A percentile compares a stretch with the other conserved stretches of the same genome.
Evolutionary conservation across 2,888 invertebrate species (phyloP).

Genomic region (Piscicola geometra): DNA sequence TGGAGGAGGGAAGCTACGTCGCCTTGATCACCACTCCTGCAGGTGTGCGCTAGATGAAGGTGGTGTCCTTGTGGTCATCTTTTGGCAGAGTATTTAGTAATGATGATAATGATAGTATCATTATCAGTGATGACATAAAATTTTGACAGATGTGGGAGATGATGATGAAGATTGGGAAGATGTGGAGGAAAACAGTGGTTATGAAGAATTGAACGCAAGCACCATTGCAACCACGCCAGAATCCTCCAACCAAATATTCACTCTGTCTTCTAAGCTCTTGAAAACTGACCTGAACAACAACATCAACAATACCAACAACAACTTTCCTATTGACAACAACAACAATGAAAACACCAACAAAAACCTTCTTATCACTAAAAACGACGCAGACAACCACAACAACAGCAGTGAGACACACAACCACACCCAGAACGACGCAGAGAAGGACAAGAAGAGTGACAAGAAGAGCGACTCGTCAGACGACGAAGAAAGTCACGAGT

Average conservation of each 20-base stretch:
- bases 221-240: neutral
- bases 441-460: neutral
- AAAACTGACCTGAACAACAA: neutral
- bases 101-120: no score
- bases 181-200: conserved; percentile 13
- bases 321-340: neutral
- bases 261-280: neutral
- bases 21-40: conserved; percentile 35
- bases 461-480: no score
- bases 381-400: neutral
- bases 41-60: no score
- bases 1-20: neutral
- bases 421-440: neutral
- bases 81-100: no score
- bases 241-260: neutral
- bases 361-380: neutral
- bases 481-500: conserved; percentile 26
- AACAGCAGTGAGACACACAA: neutral
- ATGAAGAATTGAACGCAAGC: no score
- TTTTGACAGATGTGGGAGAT: neutral
- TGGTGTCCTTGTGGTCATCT: neutral
- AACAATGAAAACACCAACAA: neutral
- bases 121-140: no score
- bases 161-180: conserved; percentile 32
- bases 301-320: conserved; percentile 1